Evolutionary conservation across 1,140 invertebrate species (phyloP), one percentile per base, ranked within the genome.

Genomic region (Capitella teleta): DNA sequence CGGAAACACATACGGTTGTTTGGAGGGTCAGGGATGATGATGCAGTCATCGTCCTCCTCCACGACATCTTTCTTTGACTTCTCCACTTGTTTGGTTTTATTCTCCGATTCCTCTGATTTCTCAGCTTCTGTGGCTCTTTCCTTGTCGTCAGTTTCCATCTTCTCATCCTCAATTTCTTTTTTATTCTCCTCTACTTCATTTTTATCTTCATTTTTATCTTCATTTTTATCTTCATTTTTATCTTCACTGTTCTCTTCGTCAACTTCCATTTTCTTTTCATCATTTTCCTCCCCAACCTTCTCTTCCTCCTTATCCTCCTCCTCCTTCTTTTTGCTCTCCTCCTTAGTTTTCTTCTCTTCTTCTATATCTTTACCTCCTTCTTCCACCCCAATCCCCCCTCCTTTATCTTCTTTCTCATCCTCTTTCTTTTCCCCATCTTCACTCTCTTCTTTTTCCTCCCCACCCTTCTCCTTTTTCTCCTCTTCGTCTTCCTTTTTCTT

Each of bases 191-290:
- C 10, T 6, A 26, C 2, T 6, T 46, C 43, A 42, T 42, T 65
- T 43, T 23, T 59, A 42, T 21, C 60, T 23, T 59, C 56, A 26
- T 57, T 34, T 51, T 58, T 57, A 25, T 58, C 50, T 28, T 56
- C 53, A 37, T 61, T 25, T 36, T 65, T 38, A 61, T 60, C 47
- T 4, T 37, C 23, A 41, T 53, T 38, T 14, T 50, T 30, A 37
- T 54, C 50, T 52, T 43, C 25, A 10, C 19, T 3, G 25, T 57
- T 57, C 26, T 58, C 49, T 34, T 57, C 53, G 10, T 24, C 25
- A 21, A 5, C 19, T 41, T 10, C 38, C 0, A 10, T 19, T 10
- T 41, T 19, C 10, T 41, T 19, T 14, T 41, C 19, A 19, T 1
- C 38, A n/a, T 41, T 19, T 19, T 14, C 18, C 18, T 41, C 19